Base-by-base conservation (phyloP, 1,140 invertebrate genomes). In the Macrostomum lignano region DNA sequence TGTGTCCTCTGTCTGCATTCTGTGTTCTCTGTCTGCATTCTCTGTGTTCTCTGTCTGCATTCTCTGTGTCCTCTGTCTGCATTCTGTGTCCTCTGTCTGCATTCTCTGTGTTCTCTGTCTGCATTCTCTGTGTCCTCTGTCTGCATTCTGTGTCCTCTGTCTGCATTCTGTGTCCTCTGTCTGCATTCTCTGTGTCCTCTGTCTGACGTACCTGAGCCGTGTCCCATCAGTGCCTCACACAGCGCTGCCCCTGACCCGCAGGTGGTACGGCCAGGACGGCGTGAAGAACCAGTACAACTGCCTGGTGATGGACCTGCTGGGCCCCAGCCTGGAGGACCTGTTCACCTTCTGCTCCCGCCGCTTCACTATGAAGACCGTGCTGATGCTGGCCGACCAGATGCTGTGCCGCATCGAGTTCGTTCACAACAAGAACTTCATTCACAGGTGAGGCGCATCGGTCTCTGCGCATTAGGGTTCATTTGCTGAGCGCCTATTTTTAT, bases 401-500 rank as follows among this genome's bases (percentile, higher is more conserved):
- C 13, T 38, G 56, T 55, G 53, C 36, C 47, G 67, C 32, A 66
- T 69, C 43, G 67, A 70, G 40, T 69, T 62, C 51, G 61, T 69
- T 24, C 67, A 70, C 44, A 63, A 59, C 39, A 68, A 68, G 49
- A 65, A 66, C 44, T 69, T 55, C 59, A 69, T 51, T 45, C 81
- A 91, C 61, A 70, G n/a, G n/a, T n/a, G n/a, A n/a, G n/a, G n/a
- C n/a, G n/a, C n/a, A n/a, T n/a, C 36, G 7, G 29, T 7, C 23
- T 13, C 7, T 7, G 13, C 11, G 15, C 17, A 34, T 11, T 35
- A 6, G 17, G 13, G 7, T 35, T 25, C 14, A 17, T 35, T 7
- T 13, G 19, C 3, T 25, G 15, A 22, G 3, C 13, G 17, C 6
- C 13, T 14, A 15, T 32, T 7, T 10, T 7, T 7, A 22, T 19